Evolutionary conservation across 2,113 vertebrate genomes (phyloP), one percentile per base, ranked within the genome.

Genomic region (Morphnarchus princeps): DNA sequence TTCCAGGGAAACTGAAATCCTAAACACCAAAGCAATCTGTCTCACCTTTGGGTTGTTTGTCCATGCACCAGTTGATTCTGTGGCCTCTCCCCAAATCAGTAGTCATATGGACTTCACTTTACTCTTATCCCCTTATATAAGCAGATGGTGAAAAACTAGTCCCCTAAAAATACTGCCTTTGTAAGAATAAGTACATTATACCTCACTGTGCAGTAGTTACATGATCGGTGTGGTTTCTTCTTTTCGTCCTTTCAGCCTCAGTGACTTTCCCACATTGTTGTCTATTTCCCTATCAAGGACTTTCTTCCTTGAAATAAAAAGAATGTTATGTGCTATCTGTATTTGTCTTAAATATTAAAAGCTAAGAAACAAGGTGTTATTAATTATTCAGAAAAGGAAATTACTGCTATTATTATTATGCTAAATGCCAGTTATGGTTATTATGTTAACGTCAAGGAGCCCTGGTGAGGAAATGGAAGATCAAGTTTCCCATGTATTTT

Each of bases 341-440:
- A 71, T 16, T 92, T 91, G 38, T 81, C 86, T 95, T 92, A 95
- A 95, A 90, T 80, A 95, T 91, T 89, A 90, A 89, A 93, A 82
- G 26, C 36, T 90, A 89, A 85, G 83, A 96, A 89, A 31, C 21
- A 92, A 78, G 80, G 4, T 88, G 28, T 91, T 89, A 89, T 83
- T 93, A 97, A 95, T 93, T 85, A 61, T 80, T 96, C 84, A 96
- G 78, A 94, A 95, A 94, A 95, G 26, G n/a, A 74, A 90, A 94
- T 90, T 78, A 86, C 55, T 95, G 62, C 26, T 95, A 49, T 88
- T 89, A 74, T 94, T 93, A 94, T 95, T 95, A 74, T 31, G 43
- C 57, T 90, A 91, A 94, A 91, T 87, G 45, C 13, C 32, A 74
- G 24, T 97, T 83, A 80, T 34, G 10, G 17, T 73, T 89, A 77